phyloP scores from a whole-genome alignment of 2,888 invertebrate genomes.

The Cylloceria caligata region DNA sequence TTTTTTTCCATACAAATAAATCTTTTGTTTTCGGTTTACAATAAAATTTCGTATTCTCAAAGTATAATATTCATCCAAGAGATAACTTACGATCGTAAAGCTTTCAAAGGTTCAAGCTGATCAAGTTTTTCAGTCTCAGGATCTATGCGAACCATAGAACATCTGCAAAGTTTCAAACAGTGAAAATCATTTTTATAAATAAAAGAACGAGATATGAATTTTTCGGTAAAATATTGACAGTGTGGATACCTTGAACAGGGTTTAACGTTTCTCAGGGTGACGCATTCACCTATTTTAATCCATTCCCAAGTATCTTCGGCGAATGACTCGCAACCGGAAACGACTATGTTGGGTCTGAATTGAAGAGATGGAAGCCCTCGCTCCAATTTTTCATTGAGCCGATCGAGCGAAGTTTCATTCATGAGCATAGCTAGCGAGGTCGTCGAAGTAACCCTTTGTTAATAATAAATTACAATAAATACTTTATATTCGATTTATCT shows the following conservation, averaged over 20 bases:
- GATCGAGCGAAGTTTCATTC: constrained; percentile 85
- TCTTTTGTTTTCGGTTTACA: too few relatives aligned
- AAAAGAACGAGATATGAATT: not conserved
- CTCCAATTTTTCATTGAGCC: constrained; percentile 85
- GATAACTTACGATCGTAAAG: constrained; percentile 85
- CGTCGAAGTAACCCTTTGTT: constrained; percentile 85
- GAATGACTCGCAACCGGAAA: constrained; percentile 85
- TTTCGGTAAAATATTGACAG: not conserved
- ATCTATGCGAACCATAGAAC: constrained; percentile 84
- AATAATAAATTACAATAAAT: constrained; percentile 16
- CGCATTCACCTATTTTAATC: constrained; percentile 86
- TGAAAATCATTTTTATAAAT: not conserved
- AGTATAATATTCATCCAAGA: not conserved
- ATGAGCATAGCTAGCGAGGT: constrained; percentile 86
- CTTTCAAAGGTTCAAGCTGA: constrained; percentile 85
- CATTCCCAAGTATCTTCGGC: constrained; percentile 87
- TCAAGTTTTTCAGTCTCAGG: constrained; percentile 85
- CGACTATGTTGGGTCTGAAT: constrained; percentile 87
- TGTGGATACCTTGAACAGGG: constrained; percentile 85
- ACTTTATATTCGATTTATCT: not conserved
- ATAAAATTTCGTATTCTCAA: too few relatives aligned
- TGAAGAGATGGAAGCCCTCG: constrained; percentile 84
- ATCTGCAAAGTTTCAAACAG: constrained; percentile 77
- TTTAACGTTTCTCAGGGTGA: constrained; percentile 85
- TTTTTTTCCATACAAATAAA: too few relatives aligned